Base-by-base conservation (phyloP, 2,888 invertebrate genomes). In the Ectemnius continuus region DNA sequence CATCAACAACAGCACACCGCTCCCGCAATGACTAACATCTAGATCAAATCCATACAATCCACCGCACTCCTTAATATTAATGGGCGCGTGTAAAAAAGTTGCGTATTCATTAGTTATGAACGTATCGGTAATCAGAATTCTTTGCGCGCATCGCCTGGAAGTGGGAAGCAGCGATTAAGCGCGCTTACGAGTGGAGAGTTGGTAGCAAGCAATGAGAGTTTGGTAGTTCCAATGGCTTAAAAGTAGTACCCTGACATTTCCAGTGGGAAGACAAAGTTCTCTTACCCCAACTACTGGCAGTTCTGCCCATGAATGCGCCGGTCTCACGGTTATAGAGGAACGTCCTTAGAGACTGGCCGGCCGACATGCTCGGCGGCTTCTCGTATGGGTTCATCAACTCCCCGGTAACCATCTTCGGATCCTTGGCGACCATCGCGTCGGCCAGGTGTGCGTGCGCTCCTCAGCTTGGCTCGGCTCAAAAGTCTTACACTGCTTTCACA, bases 251-350 rank as follows among this genome's bases (percentile, higher is more conserved):
- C 18, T 14, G 36, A 6, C 2, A 36, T 36, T 36, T 36, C 11
- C 6, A 11, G 36, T 8, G 36, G 36, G 36, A 36, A 36, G 36
- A 8, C 36, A 1, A 36, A 52, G 16, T 52, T 5, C 52, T 52
- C 93, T 92, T 91, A 94, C 94, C 92, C 94, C 94, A 94, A 87
- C 93, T 93, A 80, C 91, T 88, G 61, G 92, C 92, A 61, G 93
- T 93, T 83, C 94, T 91, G 68, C 94, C 94, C 82, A 94, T 91
- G 82, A 94, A 91, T 76, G 93, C 92, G 58, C 92, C 92, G 58
- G 92, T 93, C 75, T 93, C 92, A 47, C 91, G 85, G 88, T 94
- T 93, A 90, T 93, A 94, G 69, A 94, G 78, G 86, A 93, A 94
- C 56, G 84, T 87, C 76, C 87, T 90, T 74, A 92, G 84, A 18